Evolutionary conservation across 2,113 vertebrate species (phyloP).

Genomic region (Desmodus rotundus): DNA sequence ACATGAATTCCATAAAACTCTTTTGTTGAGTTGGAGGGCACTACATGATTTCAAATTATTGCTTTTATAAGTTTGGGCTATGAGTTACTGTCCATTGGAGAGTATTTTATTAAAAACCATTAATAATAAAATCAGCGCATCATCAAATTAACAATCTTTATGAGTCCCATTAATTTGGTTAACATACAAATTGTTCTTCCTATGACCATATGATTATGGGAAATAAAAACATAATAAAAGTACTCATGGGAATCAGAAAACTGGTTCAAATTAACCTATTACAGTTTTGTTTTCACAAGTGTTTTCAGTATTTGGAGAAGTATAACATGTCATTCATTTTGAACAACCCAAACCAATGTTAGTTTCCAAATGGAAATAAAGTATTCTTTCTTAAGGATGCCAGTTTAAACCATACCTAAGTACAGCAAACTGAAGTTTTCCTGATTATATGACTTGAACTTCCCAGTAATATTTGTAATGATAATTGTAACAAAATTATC

Average conservation of each 20-base stretch:
- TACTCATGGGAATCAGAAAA: conserved; percentile 41
- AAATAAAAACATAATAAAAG: conserved; percentile 53
- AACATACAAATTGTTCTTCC: conserved; percentile 32
- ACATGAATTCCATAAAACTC: not conserved
- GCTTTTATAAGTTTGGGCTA: conserved; percentile 16
- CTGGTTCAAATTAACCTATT: conserved; percentile 39
- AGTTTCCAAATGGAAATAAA: conserved; percentile 43
- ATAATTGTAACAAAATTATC: not conserved
- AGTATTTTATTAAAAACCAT: conserved; percentile 53
- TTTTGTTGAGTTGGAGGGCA: conserved; percentile 18
- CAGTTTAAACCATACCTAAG: not conserved
- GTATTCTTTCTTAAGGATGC: not conserved
- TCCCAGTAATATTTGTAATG: not conserved
- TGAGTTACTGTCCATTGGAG: conserved; percentile 24
- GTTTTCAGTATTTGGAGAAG: conserved; percentile 45
- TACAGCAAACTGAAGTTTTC: not conserved
- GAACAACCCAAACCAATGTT: conserved; percentile 18
- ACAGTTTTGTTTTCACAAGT: conserved; percentile 59
- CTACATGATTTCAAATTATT: not conserved
- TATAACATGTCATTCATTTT: conserved; percentile 21
- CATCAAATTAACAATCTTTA: conserved; percentile 62
- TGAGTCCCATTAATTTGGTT: conserved; percentile 46
- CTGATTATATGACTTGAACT: conserved; percentile 19
- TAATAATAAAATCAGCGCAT: conserved; percentile 58
- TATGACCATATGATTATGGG: conserved; percentile 21